phyloP scores from a whole-genome alignment of 1,140 invertebrate species.

The Drosophila mojavensis region DNA sequence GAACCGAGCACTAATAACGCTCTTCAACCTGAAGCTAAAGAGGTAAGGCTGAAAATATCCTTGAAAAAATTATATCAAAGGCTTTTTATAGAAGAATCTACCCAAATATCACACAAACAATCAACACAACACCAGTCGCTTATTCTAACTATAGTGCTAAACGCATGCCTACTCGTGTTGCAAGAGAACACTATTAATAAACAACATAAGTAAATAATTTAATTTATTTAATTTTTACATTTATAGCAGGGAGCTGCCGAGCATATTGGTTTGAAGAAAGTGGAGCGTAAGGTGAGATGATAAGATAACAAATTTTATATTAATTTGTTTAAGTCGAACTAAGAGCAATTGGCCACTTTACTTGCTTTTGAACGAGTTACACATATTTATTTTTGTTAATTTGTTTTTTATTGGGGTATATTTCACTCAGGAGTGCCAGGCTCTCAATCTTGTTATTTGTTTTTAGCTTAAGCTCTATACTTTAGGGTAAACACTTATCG shows the following conservation, averaged over 20 bases:
- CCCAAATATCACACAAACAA: conserved; percentile 1
- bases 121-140: conserved; percentile 6
- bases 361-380: background rate
- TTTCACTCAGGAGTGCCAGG: too few relatives aligned
- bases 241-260: conserved; percentile 46
- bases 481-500: too few relatives aligned
- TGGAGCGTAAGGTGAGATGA: conserved; percentile 68
- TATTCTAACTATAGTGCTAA: background rate
- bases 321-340: background rate
- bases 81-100: background rate
- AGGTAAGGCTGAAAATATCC: conserved; percentile 19
- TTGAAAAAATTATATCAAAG: background rate
- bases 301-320: background rate
- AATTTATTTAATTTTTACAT: conserved; percentile 6
- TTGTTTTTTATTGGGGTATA: too few relatives aligned
- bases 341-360: background rate
- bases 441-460: too few relatives aligned
- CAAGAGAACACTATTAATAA: too few relatives aligned
- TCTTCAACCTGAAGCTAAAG: conserved; percentile 18
- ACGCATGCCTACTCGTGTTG: background rate
- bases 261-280: conserved; percentile 59
- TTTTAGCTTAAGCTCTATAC: too few relatives aligned
- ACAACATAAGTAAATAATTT: background rate
- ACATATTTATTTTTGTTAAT: too few relatives aligned
- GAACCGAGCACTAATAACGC: conserved; percentile 6